Evolutionary conservation across 2,113 vertebrate genomes (phyloP).

Genomic region (Clupea harengus): DNA sequence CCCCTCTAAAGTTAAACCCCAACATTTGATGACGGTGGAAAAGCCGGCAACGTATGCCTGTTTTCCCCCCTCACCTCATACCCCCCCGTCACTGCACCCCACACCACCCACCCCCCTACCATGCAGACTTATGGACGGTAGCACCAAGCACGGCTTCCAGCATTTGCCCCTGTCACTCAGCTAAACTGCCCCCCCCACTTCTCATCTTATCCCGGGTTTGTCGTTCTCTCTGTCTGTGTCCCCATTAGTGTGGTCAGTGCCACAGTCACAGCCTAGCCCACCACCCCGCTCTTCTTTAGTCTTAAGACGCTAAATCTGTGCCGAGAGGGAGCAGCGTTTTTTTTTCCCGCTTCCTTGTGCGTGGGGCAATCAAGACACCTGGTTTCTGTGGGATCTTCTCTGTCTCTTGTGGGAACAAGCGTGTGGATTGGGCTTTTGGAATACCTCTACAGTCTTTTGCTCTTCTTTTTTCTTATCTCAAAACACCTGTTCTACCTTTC

Average conservation of each 20-base stretch:
- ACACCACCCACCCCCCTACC: constrained; percentile 38
- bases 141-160: constrained; percentile 55
- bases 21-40: constrained; percentile 62
- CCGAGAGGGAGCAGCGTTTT: constrained; percentile 40
- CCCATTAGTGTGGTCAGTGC: constrained; percentile 69
- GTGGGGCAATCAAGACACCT: constrained; percentile 38
- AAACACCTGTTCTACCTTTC: constrained; percentile 52
- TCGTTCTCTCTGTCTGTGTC: constrained; percentile 69
- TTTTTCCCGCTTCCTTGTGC: background rate
- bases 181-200: constrained; percentile 59
- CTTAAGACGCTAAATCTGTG: constrained; percentile 48
- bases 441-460: constrained; percentile 54
- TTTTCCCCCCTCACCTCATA: constrained; percentile 34
- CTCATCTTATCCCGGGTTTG: constrained; percentile 71
- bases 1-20: constrained; percentile 65
- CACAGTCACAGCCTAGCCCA: constrained; percentile 60
- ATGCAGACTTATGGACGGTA: constrained; percentile 61
- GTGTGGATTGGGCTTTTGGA: constrained; percentile 60
- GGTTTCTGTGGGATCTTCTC: constrained; percentile 52
- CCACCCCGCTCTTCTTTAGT: constrained; percentile 58
- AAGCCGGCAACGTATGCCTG: constrained; percentile 46
- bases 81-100: constrained; percentile 35
- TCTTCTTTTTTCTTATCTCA: constrained; percentile 44
- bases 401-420: constrained; percentile 58
- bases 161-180: constrained; percentile 78